These are phyloP conservation scores for Chironomus riparius DNA, from an alignment of 2,888 invertebrate genomes.

Conservation along the genomic window DNA sequence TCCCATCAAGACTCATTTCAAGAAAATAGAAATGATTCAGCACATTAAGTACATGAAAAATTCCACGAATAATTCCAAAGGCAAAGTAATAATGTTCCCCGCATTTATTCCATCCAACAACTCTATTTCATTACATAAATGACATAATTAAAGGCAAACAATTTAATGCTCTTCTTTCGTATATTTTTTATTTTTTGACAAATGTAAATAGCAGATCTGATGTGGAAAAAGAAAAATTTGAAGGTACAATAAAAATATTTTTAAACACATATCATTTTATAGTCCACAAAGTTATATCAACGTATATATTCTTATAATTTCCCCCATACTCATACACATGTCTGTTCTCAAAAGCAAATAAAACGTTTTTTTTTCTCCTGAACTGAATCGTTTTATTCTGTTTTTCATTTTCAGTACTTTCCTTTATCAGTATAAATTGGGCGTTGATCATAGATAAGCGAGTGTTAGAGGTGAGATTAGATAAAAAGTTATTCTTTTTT, in stretches of 20 bases:
- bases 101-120: no score
- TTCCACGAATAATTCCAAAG: no score
- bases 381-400: background rate
- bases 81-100: no score
- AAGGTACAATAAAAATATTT: background rate
- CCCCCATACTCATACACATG: no score
- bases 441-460: slow-evolving; percentile 28
- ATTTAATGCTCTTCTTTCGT: background rate
- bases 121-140: no score
- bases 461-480: slow-evolving; percentile 15
- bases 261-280: background rate
- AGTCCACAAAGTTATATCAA: no score
- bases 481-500: background rate
- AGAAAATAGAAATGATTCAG: no score
- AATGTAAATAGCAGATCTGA: background rate
- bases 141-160: no score
- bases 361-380: background rate
- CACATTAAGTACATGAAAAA: no score
- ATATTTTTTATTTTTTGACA: background rate
- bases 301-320: no score
- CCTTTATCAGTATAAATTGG: slow-evolving; percentile 27
- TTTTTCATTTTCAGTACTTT: background rate
- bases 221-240: background rate
- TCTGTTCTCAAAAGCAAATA: background rate
- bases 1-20: no score